Evolutionary conservation across 2,888 invertebrate species (phyloP).

Genomic region (Subacronicta megacephala): DNA sequence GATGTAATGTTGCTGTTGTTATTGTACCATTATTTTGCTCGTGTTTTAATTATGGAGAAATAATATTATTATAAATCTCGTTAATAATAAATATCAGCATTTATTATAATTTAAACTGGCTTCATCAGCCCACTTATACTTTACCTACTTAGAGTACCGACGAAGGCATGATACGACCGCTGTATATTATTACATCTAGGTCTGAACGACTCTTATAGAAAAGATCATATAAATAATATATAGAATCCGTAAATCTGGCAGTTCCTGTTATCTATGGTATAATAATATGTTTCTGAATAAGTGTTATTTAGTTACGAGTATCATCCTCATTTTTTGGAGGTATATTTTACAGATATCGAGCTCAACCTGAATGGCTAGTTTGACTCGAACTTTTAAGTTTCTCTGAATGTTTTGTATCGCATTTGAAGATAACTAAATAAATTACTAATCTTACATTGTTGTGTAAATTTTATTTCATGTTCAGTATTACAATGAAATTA

Average conservation of each 20-base stretch:
- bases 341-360: conserved; percentile 25
- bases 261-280: conserved; percentile 12
- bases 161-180: background rate
- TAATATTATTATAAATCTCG: conserved; percentile 51
- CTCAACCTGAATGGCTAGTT: conserved; percentile 19
- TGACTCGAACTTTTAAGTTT: conserved; percentile 41
- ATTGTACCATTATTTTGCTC: conserved; percentile 39
- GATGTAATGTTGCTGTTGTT: conserved; percentile 60
- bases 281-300: conserved; percentile 12
- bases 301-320: conserved; percentile 28
- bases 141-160: conserved; percentile 27
- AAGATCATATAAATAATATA: conserved; percentile 8
- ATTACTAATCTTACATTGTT: conserved; percentile 37
- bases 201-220: conserved; percentile 9
- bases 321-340: conserved; percentile 16
- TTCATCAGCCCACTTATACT: conserved; percentile 75
- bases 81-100: conserved; percentile 74
- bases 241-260: conserved; percentile 15
- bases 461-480: conserved; percentile 58
- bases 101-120: conserved; percentile 68
- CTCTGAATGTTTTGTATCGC: conserved; percentile 44
- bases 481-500: conserved; percentile 73
- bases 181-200: background rate
- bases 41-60: conserved; percentile 54
- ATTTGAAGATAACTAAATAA: conserved; percentile 45